Evolutionary conservation across 2,797 vertebrate genomes (phyloP).

Genomic region (Chaunax sp.): DNA sequence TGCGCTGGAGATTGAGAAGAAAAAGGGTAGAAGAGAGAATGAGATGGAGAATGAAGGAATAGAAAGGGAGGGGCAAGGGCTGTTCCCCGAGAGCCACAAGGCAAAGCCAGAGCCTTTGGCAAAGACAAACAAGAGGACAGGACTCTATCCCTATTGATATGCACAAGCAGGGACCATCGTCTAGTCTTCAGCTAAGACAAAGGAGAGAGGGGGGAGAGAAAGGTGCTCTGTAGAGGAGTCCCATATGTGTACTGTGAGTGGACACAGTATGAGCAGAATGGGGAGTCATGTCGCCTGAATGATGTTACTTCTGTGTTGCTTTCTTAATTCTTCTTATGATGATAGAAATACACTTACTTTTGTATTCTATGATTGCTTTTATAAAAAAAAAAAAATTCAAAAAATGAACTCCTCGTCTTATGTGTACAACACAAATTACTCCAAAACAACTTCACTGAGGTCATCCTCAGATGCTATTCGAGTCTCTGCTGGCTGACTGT

Average conservation of each 20-base stretch:
- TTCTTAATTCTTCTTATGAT: slow-evolving; percentile 42
- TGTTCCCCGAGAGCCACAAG: slow-evolving; percentile 86
- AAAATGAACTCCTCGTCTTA: not conserved
- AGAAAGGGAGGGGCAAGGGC: slow-evolving; percentile 77
- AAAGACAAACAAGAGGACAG: slow-evolving; percentile 87
- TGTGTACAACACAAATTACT: not conserved
- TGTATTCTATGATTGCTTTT: slow-evolving; percentile 8
- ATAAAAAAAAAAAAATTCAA: not conserved
- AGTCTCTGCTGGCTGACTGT: not conserved
- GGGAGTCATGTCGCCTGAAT: slow-evolving; percentile 64
- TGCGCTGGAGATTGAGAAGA: slow-evolving; percentile 74
- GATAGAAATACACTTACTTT: slow-evolving; percentile 31
- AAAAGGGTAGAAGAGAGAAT: slow-evolving; percentile 74
- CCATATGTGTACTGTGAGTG: slow-evolving; percentile 78
- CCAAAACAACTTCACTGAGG: slow-evolving; percentile 2
- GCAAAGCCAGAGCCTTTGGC: slow-evolving; percentile 86
- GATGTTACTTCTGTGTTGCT: slow-evolving; percentile 76
- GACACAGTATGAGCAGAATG: slow-evolving; percentile 80
- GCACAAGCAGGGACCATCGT: slow-evolving; percentile 83
- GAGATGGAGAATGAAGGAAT: slow-evolving; percentile 69
- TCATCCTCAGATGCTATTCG: not conserved
- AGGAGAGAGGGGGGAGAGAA: slow-evolving; percentile 71
- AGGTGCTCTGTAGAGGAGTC: slow-evolving; percentile 73
- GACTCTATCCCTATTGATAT: slow-evolving; percentile 85
- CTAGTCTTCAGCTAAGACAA: slow-evolving; percentile 85